A percentile compares a stretch with the other conserved stretches of the same genome.
These are phyloP conservation scores for Alectoris magna DNA, from an alignment of 2,797 vertebrate genomes.

Conservation along the genomic window DNA sequence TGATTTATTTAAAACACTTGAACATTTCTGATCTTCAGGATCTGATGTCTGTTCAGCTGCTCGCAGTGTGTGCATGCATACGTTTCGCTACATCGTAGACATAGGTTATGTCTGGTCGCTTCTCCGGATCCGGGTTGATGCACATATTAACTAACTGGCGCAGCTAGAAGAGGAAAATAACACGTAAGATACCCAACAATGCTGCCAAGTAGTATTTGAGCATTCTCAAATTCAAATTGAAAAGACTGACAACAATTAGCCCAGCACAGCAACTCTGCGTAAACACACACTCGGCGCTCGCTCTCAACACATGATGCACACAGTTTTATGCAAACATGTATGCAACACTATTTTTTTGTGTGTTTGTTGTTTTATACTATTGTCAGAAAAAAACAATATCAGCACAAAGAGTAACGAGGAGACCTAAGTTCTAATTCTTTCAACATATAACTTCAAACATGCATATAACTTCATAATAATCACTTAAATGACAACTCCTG, in stretches of 20 bases:
- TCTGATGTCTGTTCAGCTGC: slow-evolving; percentile 79
- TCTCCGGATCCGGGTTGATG: slow-evolving; percentile 98
- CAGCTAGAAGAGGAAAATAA: slow-evolving; percentile 80
- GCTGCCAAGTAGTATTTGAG: neutral
- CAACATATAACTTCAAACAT: accelerated
- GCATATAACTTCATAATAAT: neutral
- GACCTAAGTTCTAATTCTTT: neutral
- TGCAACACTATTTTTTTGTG: accelerated
- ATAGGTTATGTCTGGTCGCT: slow-evolving; percentile 95
- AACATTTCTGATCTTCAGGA: slow-evolving; percentile 18
- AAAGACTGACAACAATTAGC: neutral
- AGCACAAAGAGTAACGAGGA: neutral
- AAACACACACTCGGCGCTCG: neutral
- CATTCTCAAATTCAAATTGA: neutral
- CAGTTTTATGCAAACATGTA: accelerated
- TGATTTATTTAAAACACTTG: slow-evolving; percentile 49
- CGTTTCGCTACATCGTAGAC: slow-evolving; percentile 94
- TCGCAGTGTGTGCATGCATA: slow-evolving; percentile 87
- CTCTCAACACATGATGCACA: accelerated
- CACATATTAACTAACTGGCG: slow-evolving; percentile 97
- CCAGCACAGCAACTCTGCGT: neutral
- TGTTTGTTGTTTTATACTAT: neutral
- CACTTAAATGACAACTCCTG: neutral
- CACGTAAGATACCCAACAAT: neutral
- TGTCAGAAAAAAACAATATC: neutral